Base-by-base conservation (phyloP, 2,797 vertebrate genomes). In the Micropoecilia bifurca region DNA sequence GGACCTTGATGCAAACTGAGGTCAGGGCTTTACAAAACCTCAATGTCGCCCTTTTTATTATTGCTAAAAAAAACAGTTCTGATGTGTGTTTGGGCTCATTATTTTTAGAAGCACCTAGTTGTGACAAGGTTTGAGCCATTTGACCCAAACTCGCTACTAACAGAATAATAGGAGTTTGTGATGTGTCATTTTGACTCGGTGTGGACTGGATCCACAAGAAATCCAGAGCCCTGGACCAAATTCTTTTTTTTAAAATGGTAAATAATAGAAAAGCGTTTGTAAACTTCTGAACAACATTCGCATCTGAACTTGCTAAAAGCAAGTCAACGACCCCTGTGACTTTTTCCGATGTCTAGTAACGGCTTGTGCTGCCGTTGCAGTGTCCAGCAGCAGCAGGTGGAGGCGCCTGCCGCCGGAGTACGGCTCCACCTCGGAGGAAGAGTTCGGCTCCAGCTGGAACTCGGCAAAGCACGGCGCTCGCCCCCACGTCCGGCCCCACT, bases 361-460 rank as follows among this genome's bases (percentile, higher is more conserved):
- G 85, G 57, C 76, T 59, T 22, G 82, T 53, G 72, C 77, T 77
- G 7, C 83, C 63, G 87, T 66, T 12, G 77, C 83, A 95, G 89
- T 92, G 84, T 91, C 96, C 96, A 99, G 98, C 93, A 97, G 96
- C 95, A 97, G 96, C 95, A 96, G 98, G 94, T 99, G 98, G 98
- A 97, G 98, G 93, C 97, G 98, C 91, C 95, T 99, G 94, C 97
- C 98, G 57, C 98, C 97, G 66, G 98, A 99, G 95, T 99, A 99
- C 89, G 98, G 97, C 95, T 99, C 99, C 95, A 99, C 99, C 92
- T 99, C 99, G 48, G 99, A 99, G 96, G 99, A 99, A 93, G 99
- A 99, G 93, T 99, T 99, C 39, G 96, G 98, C 93, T 98, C 98
- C 90, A 97, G 95, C 95, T 96, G 97, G 88, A 99, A 97, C 94